Conservation (phyloP, 2,797 vertebrate genomes). For the Remorina albescens region DNA sequence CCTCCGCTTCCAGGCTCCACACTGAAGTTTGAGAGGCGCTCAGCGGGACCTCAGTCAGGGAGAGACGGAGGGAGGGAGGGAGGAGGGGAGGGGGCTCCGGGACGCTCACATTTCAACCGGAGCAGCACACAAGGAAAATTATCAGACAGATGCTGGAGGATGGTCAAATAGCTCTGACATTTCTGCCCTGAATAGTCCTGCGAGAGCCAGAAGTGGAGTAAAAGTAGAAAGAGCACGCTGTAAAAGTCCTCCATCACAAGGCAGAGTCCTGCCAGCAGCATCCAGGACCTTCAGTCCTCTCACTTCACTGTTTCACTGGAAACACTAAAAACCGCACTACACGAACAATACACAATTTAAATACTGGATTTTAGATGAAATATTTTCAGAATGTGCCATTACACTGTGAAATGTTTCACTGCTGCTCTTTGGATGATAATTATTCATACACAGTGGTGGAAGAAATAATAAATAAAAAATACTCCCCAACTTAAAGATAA, state of each 20-base stretch:
- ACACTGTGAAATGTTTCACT: no score
- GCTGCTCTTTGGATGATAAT: neutral
- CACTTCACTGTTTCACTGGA: no score
- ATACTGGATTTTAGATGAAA: neutral
- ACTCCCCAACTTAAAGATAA: no score
- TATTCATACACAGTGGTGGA: no score
- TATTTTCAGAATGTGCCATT: no score
- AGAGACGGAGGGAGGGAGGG: conserved; percentile 48
- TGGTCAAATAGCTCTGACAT: conserved; percentile 63
- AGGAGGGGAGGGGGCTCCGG: conserved; percentile 65
- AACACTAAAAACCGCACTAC: no score
- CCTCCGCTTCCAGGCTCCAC: conserved; percentile 71
- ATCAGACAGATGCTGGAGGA: conserved; percentile 74
- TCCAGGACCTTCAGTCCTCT: no score
- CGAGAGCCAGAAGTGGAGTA: neutral
- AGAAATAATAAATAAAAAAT: no score
- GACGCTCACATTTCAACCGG: conserved; percentile 77
- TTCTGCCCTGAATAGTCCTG: conserved; percentile 30
- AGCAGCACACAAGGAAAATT: conserved; percentile 71
- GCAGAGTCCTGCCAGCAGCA: neutral
- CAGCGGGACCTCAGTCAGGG: conserved; percentile 67
- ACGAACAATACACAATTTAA: no score
- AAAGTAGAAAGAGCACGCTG: neutral
- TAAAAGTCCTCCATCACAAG: neutral
- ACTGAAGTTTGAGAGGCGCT: conserved; percentile 82